Evolutionary conservation across 2,113 vertebrate species (phyloP).

Genomic region (Pipra filicauda): DNA sequence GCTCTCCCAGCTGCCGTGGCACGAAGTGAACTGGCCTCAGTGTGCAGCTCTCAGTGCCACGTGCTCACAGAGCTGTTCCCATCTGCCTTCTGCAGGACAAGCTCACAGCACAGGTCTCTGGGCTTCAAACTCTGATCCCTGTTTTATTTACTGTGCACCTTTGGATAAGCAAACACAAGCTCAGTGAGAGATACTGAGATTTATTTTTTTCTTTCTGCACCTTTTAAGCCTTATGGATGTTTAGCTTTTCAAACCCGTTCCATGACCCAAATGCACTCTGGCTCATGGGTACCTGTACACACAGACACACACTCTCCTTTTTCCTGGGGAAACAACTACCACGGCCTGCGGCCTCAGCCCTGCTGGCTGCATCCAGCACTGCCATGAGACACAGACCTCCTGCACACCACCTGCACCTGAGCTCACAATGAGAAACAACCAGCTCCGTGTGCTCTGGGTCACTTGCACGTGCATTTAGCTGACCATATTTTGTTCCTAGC

Average conservation of each 20-base stretch:
- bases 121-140: background rate
- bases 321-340: background rate
- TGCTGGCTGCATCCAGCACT: background rate
- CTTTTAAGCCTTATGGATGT: background rate
- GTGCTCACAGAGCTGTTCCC: background rate
- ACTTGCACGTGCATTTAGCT: background rate
- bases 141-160: background rate
- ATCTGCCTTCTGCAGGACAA: background rate
- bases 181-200: background rate
- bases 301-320: background rate
- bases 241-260: background rate
- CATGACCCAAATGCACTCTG: background rate
- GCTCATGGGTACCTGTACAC: no score
- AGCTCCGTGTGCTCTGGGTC: background rate
- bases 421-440: background rate
- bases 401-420: background rate
- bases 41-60: background rate
- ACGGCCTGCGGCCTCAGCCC: background rate
- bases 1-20: fast-evolving
- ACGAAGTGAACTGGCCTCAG: background rate
- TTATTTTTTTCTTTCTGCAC: background rate
- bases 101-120: background rate
- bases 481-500: background rate
- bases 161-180: background rate
- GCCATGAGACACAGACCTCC: background rate